Evolutionary conservation across 1,140 invertebrate species (phyloP), one percentile per base, ranked within the genome.

Genomic region (Mesaphorura yosii): DNA sequence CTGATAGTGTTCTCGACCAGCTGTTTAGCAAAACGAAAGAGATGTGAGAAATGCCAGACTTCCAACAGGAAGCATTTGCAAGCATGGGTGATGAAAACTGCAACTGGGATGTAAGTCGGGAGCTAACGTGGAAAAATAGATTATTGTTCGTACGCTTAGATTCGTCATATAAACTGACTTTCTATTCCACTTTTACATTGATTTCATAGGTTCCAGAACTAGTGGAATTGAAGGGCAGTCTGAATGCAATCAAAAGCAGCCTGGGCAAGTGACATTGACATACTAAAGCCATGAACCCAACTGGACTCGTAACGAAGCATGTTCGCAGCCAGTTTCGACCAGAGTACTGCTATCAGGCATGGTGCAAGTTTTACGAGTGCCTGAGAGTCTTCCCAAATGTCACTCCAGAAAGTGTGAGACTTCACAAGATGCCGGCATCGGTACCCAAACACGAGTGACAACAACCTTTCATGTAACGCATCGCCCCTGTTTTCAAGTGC

Each of bases 361-460:
- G 53, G 10, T 7, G 19, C 7, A 7, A 27, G 19, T 25, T 25
- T 15, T 17, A 7, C 28, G 6, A 22, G 7, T 7, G 6, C 19
- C 28, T 27, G 25, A 7, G 28, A n/a, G 6, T 29, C 20, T 25
- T 42, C 48, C 10, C 37, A 29, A 39, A 53, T 56, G 39, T 63
- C 22, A 53, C 62, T 70, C 17, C 67, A 78, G 70, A 89, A 88
- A 0, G 94, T 88, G 88, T 86, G 84, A 49, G 90, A 91, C 68
- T 84, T 93, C 65, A 65, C 85, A 2, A 75, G 70, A 75, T 70
- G 10, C 89, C 77, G 70, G 67, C 70, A 2, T 58, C 87, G 14
- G 64, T 89, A 20, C 73, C 78, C 10, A n/a, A 66, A 69, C 22
- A 34, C 23, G 3, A 14, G 7, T 7, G 25, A 4, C 22, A 4